Base-by-base conservation (phyloP, 2,888 invertebrate genomes). In the Omphaloscelis lunosa region DNA sequence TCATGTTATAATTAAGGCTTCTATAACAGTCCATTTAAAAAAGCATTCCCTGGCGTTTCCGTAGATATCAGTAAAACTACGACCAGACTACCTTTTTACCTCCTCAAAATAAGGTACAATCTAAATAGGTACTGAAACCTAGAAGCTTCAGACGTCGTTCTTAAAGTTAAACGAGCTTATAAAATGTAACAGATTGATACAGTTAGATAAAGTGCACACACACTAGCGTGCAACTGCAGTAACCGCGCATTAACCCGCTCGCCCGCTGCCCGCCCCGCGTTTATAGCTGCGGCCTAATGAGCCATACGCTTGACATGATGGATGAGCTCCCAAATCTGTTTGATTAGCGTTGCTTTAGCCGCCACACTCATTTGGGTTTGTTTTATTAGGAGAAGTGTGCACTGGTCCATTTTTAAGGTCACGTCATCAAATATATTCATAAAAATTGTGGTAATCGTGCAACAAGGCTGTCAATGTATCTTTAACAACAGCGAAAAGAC, bases 321-420 rank as follows among this genome's bases (percentile, higher is more conserved):
- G 94, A 96, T 95, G 95, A 90, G 93, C 90, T 45, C 93, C 89
- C 91, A 93, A 93, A 94, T 94, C 90, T 95, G 94, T 96, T 95
- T 95, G 95, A 95, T 95, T 95, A 94, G 94, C 90, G 92, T 91
- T 93, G 90, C 90, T 91, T 87, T 91, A 91, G 90, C 91, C 86
- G 90, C 78, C 74, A 87, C 63, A 85, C 89, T 92, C 91, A 91
- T 92, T 93, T 92, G 34, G 15, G 45, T 69, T 62, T 23, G 89
- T 89, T 89, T 91, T 91, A 82, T 90, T 87, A 90, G 88, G 88
- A 85, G 86, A 89, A 90, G 72, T 48, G 41, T 58, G 63, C 79
- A 78, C 73, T 83, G 79, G 58, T 29, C 6, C 17, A 58, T 58
- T 73, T 90, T 86, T 86, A 88, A 90, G 92, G 90, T 91, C 41